A percentile compares a stretch with the other conserved stretches of the same genome.
These are phyloP conservation scores for Botia kubotai DNA, from an alignment of 2,797 vertebrate genomes.

Conservation along the genomic window DNA sequence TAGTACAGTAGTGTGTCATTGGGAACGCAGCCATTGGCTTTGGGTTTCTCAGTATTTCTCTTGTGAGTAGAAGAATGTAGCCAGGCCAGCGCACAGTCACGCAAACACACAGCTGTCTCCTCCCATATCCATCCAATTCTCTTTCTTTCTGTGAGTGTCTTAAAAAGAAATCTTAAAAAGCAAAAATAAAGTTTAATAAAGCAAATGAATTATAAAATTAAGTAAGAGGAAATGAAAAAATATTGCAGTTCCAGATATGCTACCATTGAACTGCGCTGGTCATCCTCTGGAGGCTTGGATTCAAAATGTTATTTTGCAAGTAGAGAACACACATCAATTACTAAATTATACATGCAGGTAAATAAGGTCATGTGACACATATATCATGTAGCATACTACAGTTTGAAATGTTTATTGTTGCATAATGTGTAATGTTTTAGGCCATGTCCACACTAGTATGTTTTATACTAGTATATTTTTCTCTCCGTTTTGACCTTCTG, in stretches of 20 bases:
- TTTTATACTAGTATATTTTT: too few relatives aligned
- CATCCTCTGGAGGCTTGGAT: background rate
- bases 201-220: too few relatives aligned
- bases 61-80: conserved; percentile 60
- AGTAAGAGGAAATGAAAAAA: too few relatives aligned
- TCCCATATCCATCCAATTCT: conserved; percentile 5
- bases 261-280: background rate
- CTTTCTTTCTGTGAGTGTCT: too few relatives aligned
- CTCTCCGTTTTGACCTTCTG: too few relatives aligned
- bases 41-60: conserved; percentile 64
- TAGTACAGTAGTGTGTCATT: conserved; percentile 10
- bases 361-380: background rate
- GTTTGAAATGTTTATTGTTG: background rate
- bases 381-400: background rate
- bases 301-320: background rate
- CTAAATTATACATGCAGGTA: background rate
- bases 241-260: too few relatives aligned
- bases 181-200: too few relatives aligned
- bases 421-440: background rate
- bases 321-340: background rate
- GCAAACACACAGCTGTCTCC: conserved; percentile 49
- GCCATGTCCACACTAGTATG: too few relatives aligned
- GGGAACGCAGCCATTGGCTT: conserved; percentile 14
- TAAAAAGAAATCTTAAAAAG: too few relatives aligned
- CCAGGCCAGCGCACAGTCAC: conserved; percentile 64